Base-by-base conservation (phyloP, 92 coral and sea anemone species). In the Parazoanthus swiftii region DNA sequence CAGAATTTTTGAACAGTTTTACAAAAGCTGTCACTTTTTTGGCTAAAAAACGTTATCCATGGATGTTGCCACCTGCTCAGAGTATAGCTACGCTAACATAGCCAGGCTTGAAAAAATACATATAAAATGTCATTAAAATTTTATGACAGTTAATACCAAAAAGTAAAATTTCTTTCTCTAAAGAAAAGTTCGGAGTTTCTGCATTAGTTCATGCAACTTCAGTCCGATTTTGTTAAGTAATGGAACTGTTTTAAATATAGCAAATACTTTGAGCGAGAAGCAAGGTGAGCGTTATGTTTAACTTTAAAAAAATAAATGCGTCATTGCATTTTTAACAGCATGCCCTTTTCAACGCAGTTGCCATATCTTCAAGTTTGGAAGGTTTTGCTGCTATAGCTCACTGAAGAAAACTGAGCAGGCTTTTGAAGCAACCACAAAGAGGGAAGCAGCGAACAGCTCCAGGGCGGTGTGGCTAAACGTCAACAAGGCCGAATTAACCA, bases 251-350 rank as follows among this genome's bases (percentile, higher is more conserved):
- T 26, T 3, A 54, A 54, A 54, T 54, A 54, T 15, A 54, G 20
- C 0, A 20, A 63, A 63, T 1, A 58, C 15, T 6, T 58, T 58
- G 21, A 6, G 15, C 4, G 4, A 58, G 20, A 58, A 58, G 21
- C 66, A 58, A 63, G 70, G 70, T 63, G 21, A 63, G 70, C 21
- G 70, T 63, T 63, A 20, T 63, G 70, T 23, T 63, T 63, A 63
- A 7, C 26, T 21, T 63, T 8, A 63, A 4, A 63, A 14, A 63
- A 63, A 63, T 18, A 63, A 21, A 63, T 16, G 20, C 25, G 25
- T 76, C 80, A 16, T 20, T 76, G 54, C 80, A 76, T 76, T n/a
- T 76, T 76, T 76, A 76, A 76, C 20, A 76, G 80, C 80, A 37
- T 76, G 33, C 42, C 26, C 54, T 16, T 76, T 76, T 76, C 25